Percentiles rank a stretch among this genome's conserved stretches.
phyloP scores from a whole-genome alignment of 37 sponge, comb jelly and placozoan species.

The Beroe forskalii region DNA sequence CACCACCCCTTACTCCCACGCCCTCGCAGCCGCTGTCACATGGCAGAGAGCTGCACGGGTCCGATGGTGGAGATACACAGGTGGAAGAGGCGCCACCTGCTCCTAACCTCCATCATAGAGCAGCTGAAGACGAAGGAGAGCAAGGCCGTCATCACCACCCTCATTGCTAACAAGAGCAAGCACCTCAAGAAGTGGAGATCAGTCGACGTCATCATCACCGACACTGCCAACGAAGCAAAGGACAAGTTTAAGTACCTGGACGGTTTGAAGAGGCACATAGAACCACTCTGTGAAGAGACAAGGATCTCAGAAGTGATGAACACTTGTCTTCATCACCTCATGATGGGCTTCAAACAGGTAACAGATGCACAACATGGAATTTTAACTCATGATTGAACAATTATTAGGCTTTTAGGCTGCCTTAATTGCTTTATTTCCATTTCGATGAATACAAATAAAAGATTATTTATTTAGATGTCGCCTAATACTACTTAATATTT shows the following conservation, averaged over 20 bases:
- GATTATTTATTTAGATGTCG: too few species aligned
- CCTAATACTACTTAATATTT: too few species aligned
- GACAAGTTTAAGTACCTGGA: slow-evolving; percentile 80
- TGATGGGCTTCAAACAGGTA: slow-evolving; percentile 63
- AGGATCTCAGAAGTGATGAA: slow-evolving; percentile 53
- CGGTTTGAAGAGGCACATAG: slow-evolving; percentile 71
- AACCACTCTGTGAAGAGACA: slow-evolving; percentile 70
- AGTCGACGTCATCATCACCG: slow-evolving; percentile 70
- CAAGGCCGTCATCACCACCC: slow-evolving; percentile 72
- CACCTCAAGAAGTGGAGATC: slow-evolving; percentile 83
- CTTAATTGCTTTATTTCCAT: too few species aligned
- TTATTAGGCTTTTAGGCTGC: too few species aligned
- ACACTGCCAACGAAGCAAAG: slow-evolving; percentile 81
- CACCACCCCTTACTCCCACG: too few species aligned
- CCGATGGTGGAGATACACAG: slow-evolving; percentile 78
- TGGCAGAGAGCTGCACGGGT: slow-evolving; percentile 60
- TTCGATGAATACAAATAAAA: too few species aligned
- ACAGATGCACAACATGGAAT: too few species aligned
- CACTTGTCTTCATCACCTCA: slow-evolving; percentile 44
- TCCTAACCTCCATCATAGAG: slow-evolving; percentile 77
- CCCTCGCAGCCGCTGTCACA: slow-evolving; percentile 5
- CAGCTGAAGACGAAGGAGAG: slow-evolving; percentile 86
- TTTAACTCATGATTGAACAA: too few species aligned
- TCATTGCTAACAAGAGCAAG: slow-evolving; percentile 76
- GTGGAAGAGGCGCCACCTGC: slow-evolving; percentile 76